Percentiles rank a stretch among this genome's conserved stretches.
Conservation (phyloP, 1,140 invertebrate species). For the Pristionchus pacificus region DNA sequence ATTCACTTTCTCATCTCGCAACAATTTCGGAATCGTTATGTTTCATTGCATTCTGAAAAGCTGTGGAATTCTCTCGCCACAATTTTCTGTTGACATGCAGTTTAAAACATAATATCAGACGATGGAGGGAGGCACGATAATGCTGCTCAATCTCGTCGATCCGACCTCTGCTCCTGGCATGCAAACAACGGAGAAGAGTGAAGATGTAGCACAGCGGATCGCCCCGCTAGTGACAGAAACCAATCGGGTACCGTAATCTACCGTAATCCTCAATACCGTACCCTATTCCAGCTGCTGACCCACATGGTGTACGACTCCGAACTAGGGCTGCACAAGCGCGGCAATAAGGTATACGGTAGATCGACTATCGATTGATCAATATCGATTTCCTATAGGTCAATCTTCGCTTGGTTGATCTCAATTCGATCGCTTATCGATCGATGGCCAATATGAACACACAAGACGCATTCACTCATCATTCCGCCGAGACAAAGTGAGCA, state of each 20-base stretch:
- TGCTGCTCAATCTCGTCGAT: conserved; percentile 29
- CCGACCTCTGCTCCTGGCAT: conserved; percentile 32
- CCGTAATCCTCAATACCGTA: neutral
- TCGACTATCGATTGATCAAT: neutral
- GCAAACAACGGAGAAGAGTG: conserved; percentile 26
- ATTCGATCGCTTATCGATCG: conserved; percentile 29
- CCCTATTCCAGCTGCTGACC: conserved; percentile 17
- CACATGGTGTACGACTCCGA: conserved; percentile 24
- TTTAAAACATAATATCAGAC: conserved; percentile 4
- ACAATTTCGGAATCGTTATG: too few relatives aligned
- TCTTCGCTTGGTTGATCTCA: conserved; percentile 30
- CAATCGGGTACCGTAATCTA: conserved; percentile 21
- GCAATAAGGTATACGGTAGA: conserved; percentile 12
- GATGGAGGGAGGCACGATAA: conserved; percentile 27
- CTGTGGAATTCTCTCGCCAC: too few relatives aligned
- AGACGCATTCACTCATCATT: conserved; percentile 35
- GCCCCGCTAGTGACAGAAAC: conserved; percentile 27
- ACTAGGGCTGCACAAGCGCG: conserved; percentile 24
- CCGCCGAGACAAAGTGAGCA: conserved; percentile 21
- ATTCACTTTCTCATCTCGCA: too few relatives aligned
- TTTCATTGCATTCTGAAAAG: too few relatives aligned
- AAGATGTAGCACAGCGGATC: conserved; percentile 25
- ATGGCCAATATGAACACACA: conserved; percentile 35
- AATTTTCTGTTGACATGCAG: too few relatives aligned
- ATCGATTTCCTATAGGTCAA: too few relatives aligned